Percentiles rank a stretch among this genome's conserved stretches.
Evolutionary conservation across 1,140 invertebrate genomes (phyloP).

Genomic region (Uloborus diversus): DNA sequence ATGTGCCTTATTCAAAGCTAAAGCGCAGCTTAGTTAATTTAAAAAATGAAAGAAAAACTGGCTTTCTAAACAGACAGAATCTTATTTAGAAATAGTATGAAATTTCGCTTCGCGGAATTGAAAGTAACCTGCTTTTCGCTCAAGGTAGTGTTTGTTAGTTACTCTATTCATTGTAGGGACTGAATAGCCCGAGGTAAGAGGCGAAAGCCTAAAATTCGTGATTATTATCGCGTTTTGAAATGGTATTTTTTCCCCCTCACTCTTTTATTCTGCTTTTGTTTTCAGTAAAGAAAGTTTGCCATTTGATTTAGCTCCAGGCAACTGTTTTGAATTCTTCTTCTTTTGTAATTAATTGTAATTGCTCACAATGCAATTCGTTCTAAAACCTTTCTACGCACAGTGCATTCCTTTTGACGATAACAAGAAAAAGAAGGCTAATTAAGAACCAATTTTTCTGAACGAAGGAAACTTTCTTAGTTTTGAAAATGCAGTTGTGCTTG

Average conservation of each 20-base stretch:
- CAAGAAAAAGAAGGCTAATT: conserved; percentile 39
- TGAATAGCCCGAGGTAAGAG: conserved; percentile 21
- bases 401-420: conserved; percentile 37
- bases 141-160: not conserved
- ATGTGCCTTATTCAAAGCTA: no score
- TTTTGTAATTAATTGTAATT: conserved; percentile 54
- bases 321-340: conserved; percentile 53
- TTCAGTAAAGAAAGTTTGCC: conserved; percentile 45
- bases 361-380: conserved; percentile 49
- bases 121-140: conserved; percentile 31
- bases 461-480: conserved; percentile 33
- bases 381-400: conserved; percentile 1
- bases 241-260: conserved; percentile 17
- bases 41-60: not conserved
- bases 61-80: not conserved
- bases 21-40: not conserved
- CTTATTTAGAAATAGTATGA: conserved; percentile 13
- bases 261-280: conserved; percentile 22
- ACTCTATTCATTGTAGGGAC: conserved; percentile 12
- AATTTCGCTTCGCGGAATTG: conserved; percentile 38
- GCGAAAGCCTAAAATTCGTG: conserved; percentile 44
- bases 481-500: conserved; percentile 19
- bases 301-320: conserved; percentile 50
- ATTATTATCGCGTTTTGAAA: conserved; percentile 50
- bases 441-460: conserved; percentile 41